A percentile compares a stretch with the other conserved stretches of the same genome.
Evolutionary conservation across 2,888 invertebrate genomes (phyloP).

Genomic region (Dione juno): DNA sequence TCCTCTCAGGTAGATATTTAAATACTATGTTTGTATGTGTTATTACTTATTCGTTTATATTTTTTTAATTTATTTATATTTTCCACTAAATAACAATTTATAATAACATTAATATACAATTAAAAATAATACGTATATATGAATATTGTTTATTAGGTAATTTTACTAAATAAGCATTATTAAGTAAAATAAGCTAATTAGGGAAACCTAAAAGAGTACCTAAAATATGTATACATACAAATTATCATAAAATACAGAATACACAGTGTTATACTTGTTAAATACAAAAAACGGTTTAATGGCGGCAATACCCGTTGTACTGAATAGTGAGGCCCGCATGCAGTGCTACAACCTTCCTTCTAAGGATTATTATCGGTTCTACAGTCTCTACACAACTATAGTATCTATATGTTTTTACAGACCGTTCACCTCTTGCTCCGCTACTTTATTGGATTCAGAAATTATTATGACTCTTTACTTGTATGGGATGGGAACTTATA

Average conservation of each 20-base stretch:
- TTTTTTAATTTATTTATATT: too few relatives aligned
- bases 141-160: too few relatives aligned
- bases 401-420: constrained; percentile 58
- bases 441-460: constrained; percentile 51
- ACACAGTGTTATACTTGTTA: not conserved
- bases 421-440: constrained; percentile 70
- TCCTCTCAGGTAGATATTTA: constrained; percentile 87
- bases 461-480: constrained; percentile 33
- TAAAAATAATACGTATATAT: too few relatives aligned
- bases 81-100: too few relatives aligned
- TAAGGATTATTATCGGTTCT: constrained; percentile 62
- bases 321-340: constrained; percentile 43
- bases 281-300: constrained; percentile 52
- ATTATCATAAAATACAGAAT: too few relatives aligned
- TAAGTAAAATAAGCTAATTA: too few relatives aligned
- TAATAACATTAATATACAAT: too few relatives aligned
- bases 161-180: too few relatives aligned
- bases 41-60: not conserved
- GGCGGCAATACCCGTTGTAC: constrained; percentile 40
- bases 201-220: too few relatives aligned
- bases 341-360: constrained; percentile 69
- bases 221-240: too few relatives aligned
- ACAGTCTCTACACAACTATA: constrained; percentile 38
- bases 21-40: not conserved
- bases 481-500: constrained; percentile 41